Base-by-base conservation (phyloP, 2,113 vertebrate genomes). In the Larimichthys polyactis region DNA sequence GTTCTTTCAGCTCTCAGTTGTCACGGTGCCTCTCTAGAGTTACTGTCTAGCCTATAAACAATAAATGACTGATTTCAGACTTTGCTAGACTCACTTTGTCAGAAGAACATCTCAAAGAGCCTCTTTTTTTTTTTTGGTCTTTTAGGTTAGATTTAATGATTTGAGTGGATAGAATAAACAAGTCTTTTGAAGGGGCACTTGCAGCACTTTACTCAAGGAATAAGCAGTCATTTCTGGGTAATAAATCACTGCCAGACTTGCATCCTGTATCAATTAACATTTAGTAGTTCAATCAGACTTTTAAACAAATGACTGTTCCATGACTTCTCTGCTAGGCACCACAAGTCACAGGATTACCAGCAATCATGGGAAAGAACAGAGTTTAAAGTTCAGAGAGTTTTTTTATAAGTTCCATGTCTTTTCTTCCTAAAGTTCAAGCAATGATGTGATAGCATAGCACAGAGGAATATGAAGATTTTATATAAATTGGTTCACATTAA, bases 11-110 rank as follows among this genome's bases (percentile, higher is more conserved):
- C 22, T 79, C 62, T 69, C 69, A 68, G 5, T 40, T 73, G 63
- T 73, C 67, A 71, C 4, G 0, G 48, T 2, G 43, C 16, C 5
- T 78, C 75, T 83, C 54, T 60, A 46, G 55, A 78, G 36, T n/a
- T 24, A 52, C 62, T 36, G 75, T 73, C 81, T 24, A 0, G 20
- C 22, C 63, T 36, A 52, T 68, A 73, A 83, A 71, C 73, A 78
- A 62, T 62, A 20, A 16, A 83, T 73, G 78, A 62, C 71, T 83
- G 54, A 36, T 68, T 78, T 67, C 51, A 76, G 17, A 71, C 67
- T 29, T 51, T 43, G 43, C 43, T n/a, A 12, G 58, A 27, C 44
- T 49, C 52, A 44, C 17, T 71, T 71, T 59, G 68, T 72, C 75
- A 59, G 46, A 78, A 60, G 29, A 46, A 44, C 46, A 16, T 63